Evolutionary conservation across 2,797 vertebrate genomes (phyloP).

Genomic region (Peromyscus aztecus): DNA sequence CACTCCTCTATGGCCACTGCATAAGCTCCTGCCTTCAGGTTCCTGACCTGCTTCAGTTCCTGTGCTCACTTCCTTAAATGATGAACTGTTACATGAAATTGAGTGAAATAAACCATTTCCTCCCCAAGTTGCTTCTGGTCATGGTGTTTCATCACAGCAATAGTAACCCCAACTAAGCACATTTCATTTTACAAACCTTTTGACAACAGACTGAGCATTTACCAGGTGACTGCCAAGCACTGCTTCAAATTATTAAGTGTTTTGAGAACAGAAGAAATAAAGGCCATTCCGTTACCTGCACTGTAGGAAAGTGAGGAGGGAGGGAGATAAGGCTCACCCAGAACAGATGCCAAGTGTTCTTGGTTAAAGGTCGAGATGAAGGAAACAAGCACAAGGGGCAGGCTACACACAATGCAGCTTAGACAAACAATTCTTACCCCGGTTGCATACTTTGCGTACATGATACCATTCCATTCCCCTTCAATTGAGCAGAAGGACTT

Average conservation of each 20-base stretch:
- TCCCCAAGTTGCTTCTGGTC: background rate
- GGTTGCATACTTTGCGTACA: constrained; percentile 96
- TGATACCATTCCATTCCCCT: constrained; percentile 99
- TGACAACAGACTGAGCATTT: background rate
- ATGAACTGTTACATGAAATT: background rate
- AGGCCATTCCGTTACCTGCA: background rate
- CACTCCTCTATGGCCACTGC: background rate
- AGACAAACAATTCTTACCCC: constrained; percentile 91
- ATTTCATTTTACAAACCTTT: background rate
- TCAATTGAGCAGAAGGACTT: constrained; percentile 98
- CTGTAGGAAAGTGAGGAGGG: background rate
- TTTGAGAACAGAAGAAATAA: constrained; percentile 52
- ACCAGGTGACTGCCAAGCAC: background rate
- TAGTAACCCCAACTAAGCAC: background rate
- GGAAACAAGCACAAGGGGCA: background rate
- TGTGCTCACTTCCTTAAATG: background rate
- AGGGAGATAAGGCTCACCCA: background rate
- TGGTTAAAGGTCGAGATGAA: background rate
- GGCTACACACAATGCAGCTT: background rate
- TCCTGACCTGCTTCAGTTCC: background rate
- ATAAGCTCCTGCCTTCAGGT: background rate
- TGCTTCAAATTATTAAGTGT: background rate
- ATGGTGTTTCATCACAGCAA: background rate
- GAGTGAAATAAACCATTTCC: background rate
- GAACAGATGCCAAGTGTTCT: background rate